A percentile compares a stretch with the other conserved stretches of the same genome.
These are phyloP conservation scores for Megastigmus dorsalis DNA, from an alignment of 2,888 invertebrate species.

Conservation along the genomic window DNA sequence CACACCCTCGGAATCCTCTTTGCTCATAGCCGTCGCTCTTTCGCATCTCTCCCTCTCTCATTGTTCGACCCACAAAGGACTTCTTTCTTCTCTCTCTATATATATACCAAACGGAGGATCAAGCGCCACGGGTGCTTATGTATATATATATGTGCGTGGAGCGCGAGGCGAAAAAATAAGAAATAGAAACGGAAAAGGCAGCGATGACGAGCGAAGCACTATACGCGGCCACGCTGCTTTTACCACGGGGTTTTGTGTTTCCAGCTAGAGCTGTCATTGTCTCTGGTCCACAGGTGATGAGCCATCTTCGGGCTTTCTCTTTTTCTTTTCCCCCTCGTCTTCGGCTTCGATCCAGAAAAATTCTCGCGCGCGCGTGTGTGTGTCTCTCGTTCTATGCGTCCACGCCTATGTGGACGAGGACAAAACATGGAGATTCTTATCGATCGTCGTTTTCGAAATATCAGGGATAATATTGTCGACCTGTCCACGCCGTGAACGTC, in stretches of 20 bases:
- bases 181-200: no score
- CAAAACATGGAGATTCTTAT: constrained; percentile 25
- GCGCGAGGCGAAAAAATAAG: constrained; percentile 1
- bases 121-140: background rate
- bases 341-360: no score
- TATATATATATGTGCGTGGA: no score
- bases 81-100: background rate
- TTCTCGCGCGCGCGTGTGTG: background rate
- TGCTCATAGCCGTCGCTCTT: background rate
- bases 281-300: constrained; percentile 32
- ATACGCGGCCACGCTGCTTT: no score
- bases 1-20: constrained; percentile 18
- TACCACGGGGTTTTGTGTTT: background rate
- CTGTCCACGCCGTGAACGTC: background rate
- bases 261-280: constrained; percentile 32
- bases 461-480: constrained; percentile 13
- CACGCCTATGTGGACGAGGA: constrained; percentile 13
- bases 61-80: no score
- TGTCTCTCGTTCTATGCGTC: background rate
- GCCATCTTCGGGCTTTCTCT: background rate
- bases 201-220: no score
- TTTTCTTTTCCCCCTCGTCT: no score
- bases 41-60: background rate
- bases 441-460: constrained; percentile 22
- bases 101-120: background rate